Evolutionary conservation across 2,797 vertebrate genomes (phyloP), one percentile per base, ranked within the genome.

Genomic region (Coregonus sp.): DNA sequence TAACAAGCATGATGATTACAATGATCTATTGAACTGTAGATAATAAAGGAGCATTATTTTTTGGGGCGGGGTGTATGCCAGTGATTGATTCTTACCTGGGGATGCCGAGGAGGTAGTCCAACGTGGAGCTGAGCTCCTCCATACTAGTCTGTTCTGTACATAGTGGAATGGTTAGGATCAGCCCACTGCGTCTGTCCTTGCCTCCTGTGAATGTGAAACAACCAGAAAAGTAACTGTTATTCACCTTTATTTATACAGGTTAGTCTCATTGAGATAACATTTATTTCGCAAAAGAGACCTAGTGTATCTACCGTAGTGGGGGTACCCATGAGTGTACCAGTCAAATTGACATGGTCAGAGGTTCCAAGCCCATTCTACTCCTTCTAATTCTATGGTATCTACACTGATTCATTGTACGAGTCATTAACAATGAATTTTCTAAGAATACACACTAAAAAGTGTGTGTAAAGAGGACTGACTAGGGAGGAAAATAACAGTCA

Each of bases 151-250:
- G 98, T 78, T 99, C 98, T 1, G 97, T 97, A 83, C 97, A 95
- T 89, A 99, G 93, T 72, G 98, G 98, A 92, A 99, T 98, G 83
- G 97, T 99, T 88, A 99, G 92, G 93, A 99, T 99, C 91, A 99
- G 95, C 83, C 98, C 98, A 82, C 98, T 99, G 85, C 98, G 96
- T 82, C 98, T 93, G 91, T 99, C 98, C 87, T 99, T 99, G 20
- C 98, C 98, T 82, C 98, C 98, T 99, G 79, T 56, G 9, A 74
- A 11, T 99, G 78, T 51, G 12, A 74, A 11, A 77, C 25, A 79
- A 40, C 61, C 15, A 51, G 14, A 81, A 0, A 61, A 20, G 7
- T 6, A 12, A n/a, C 54, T n/a, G 54, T 59, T 20, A 61, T 61
- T 61, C 7, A 11, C 4, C 20, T 61, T 25, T 20, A 61, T 61